A percentile compares a stretch with the other conserved stretches of the same genome.
phyloP scores from a whole-genome alignment of 2,113 vertebrate genomes.

The Sylvia atricapilla region DNA sequence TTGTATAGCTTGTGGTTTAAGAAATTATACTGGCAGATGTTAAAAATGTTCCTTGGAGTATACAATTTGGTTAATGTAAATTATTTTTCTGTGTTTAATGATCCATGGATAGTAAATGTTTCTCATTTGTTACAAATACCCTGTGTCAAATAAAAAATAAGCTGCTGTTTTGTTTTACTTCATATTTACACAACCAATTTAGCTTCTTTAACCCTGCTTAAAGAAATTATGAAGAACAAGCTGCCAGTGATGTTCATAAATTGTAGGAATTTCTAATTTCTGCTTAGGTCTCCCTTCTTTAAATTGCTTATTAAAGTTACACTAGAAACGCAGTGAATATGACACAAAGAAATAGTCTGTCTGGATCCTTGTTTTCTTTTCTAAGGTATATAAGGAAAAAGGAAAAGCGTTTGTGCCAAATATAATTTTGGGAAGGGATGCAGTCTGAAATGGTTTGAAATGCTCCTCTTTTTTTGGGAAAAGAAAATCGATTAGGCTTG shows the following conservation, averaged over 20 bases:
- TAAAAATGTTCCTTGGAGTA: conserved; percentile 11
- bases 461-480: neutral
- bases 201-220: conserved; percentile 48
- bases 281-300: conserved; percentile 45
- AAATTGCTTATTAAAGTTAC: conserved; percentile 39
- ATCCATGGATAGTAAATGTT: conserved; percentile 4
- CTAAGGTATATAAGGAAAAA: neutral
- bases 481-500: neutral
- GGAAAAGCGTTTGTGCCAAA: neutral
- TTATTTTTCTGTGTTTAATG: conserved; percentile 45
- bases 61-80: conserved; percentile 51
- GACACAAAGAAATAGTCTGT: neutral
- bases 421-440: neutral
- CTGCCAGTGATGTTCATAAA: conserved; percentile 47
- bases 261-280: conserved; percentile 38
- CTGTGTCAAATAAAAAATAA: conserved; percentile 49
- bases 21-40: neutral
- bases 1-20: conserved; percentile 2
- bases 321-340: neutral
- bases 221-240: conserved; percentile 44
- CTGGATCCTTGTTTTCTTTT: neutral
- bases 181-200: conserved; percentile 38
- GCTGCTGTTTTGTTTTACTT: conserved; percentile 45
- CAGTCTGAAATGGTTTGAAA: neutral
- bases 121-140: conserved; percentile 53